Evolutionary conservation across 2,797 vertebrate genomes (phyloP), one percentile per base, ranked within the genome.

Genomic region (Alouatta caraya): DNA sequence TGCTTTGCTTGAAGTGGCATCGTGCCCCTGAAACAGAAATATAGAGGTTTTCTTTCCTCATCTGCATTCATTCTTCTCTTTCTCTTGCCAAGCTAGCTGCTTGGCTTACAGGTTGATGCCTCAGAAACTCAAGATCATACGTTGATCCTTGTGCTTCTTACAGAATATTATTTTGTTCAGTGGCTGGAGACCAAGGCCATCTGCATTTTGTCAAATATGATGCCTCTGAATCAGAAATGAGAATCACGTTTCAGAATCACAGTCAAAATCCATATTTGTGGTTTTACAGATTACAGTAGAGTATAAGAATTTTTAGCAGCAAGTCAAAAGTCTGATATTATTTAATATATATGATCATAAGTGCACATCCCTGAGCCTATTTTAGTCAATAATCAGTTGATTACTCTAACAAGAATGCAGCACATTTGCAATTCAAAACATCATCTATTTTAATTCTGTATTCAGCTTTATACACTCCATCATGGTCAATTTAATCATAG

Each of bases 371-470:
- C 28, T 94, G 48, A 70, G 81, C 9, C 50, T 48, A 2, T 97
- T 96, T 94, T 88, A 52, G 14, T 46, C 39, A 28, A 26, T 64
- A 57, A 57, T 87, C 76, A 42, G 12, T 75, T 61, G 67, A 75
- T 73, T 14, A 64, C 8, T 33, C 33, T 13, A 94, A 15, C 10
- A 90, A 78, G 67, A 70, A 79, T 42, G 4, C 44, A 37, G 64
- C 64, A n/a, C 8, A 67, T 67, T n/a, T 67, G 64, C 64, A 14
- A 55, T 72, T 88, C 14, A 93, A 82, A 80, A 37, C 11, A 52
- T 70, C n/a, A 70, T 79, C 7, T 92, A 57, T 95, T 95, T 93
- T 87, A 19, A 93, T 89, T 97, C 72, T 88, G 44, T 88, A 55
- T 81, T 46, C 22, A 90, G 12, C 10, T 81, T 93, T 75, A 30